Evolutionary conservation across 2,797 vertebrate species (phyloP), one percentile per base, ranked within the genome.

Genomic region (Selene dorsalis): DNA sequence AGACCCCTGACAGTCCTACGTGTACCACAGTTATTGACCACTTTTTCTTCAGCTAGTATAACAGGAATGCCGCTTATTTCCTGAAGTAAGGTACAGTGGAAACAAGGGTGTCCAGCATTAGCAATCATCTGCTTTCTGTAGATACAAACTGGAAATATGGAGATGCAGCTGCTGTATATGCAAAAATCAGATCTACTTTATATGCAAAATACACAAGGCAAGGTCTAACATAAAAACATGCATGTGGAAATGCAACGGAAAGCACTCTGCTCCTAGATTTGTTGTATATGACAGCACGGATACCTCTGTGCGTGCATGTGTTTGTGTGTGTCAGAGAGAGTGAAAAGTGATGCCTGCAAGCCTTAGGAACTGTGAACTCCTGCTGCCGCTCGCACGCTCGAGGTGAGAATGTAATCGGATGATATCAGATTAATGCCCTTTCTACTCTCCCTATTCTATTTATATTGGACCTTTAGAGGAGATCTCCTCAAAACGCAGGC

Each of bases 351-450:
- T 70, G 70, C 84, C 70, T 50, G 65, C 7, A 2, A 80, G 35
- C 20, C 22, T 48, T 0, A 0, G 39, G 39, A 77, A 68, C 55
- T 12, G 2, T 76, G 53, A 87, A 70, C 45, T 71, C 52, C 26
- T 77, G 64, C 69, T 57, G 41, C 57, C 65, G 66, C 59, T 72
- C 32, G 74, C 55, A 45, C 56, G 62, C 73, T 65, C 14, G 53
- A 68, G 61, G 74, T 75, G 41, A 82, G 58, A 69, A 68, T 47
- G 71, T 60, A 79, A 86, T 81, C 26, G 1, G 67, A 89, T 50
- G 45, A 82, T 80, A 79, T 84, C 69, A 83, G 75, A 82, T 87
- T 75, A 88, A 78, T 73, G 63, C 61, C 73, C 35, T 75, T 78
- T 84, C 67, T 70, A 48, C 50, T 57, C 28, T 39, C 53, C 62